Percentiles rank a stretch among this genome's conserved stretches.
These are phyloP conservation scores for Quadroppia sp. DNA, from an alignment of 2,888 invertebrate species.

Conservation along the genomic window DNA sequence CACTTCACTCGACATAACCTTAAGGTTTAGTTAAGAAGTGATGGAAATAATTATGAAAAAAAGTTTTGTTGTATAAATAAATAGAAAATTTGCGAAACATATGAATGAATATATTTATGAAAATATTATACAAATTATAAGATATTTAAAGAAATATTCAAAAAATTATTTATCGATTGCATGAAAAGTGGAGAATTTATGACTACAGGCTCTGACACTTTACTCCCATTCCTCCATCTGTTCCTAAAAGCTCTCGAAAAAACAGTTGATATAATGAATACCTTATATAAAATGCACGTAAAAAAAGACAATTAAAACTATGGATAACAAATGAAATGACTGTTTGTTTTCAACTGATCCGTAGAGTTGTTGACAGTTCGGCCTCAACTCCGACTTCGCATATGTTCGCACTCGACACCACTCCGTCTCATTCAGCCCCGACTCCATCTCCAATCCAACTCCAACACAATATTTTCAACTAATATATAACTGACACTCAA, in stretches of 20 bases:
- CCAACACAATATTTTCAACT: constrained; percentile 6
- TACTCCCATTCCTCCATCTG: too few relatives aligned
- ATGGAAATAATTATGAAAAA: too few relatives aligned
- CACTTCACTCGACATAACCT: not conserved
- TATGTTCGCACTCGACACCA: constrained; percentile 9
- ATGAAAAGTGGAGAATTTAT: too few relatives aligned
- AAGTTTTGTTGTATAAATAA: too few relatives aligned
- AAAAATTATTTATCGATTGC: too few relatives aligned
- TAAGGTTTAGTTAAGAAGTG: not conserved
- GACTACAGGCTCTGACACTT: too few relatives aligned
- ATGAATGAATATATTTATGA: too few relatives aligned
- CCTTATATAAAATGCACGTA: not conserved
- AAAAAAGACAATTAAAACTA: not conserved
- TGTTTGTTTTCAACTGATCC: not conserved
- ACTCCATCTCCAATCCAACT: not conserved
- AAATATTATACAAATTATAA: too few relatives aligned
- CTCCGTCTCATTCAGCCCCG: not conserved
- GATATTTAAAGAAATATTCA: too few relatives aligned
- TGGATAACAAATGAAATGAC: constrained; percentile 5
- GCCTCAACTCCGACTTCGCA: constrained; percentile 1
- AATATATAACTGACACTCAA: not conserved
- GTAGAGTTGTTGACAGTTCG: constrained; percentile 14
- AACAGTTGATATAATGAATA: too few relatives aligned
- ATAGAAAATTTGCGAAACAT: too few relatives aligned
- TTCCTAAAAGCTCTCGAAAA: too few relatives aligned